Evolutionary conservation across 2,888 invertebrate genomes (phyloP), one percentile per base, ranked within the genome.

Genomic region (Zaprionus obscuricornis): DNA sequence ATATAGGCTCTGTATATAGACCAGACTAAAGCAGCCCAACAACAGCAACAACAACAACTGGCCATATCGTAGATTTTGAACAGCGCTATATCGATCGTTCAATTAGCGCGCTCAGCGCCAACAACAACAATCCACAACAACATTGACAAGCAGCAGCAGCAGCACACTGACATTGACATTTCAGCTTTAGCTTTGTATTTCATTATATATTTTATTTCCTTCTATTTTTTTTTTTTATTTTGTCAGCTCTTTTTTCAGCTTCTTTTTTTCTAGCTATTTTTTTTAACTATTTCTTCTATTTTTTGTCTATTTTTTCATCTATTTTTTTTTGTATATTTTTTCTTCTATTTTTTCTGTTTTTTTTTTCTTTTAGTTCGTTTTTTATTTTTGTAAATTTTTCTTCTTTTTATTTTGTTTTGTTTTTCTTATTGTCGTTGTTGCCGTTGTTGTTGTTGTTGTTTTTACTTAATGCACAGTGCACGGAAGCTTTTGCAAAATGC

Each of bases 111-210:
- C 69, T 56, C 70, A 67, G 56, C 63, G 51, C 57, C 49, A 39
- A 49, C 36, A 46, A 47, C 49, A 42, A 36, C 37, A 57, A 27
- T 56, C 4, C 17, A 57, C 46, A 33, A 24, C 46, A 51, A 22
- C 36, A 31, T 22, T 45, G 45, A 50, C 52, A 56, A 46, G 14
- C 52, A 69, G 24, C 60, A 65, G n/a, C n/a, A n/a, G n/a, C n/a
- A n/a, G n/a, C n/a, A n/a, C n/a, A 65, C 17, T 76, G 79, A 76
- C 82, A 79, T 79, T 79, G 79, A 82, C 79, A 79, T 82, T 82
- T 78, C 56, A 74, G 78, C 73, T 66, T 65, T 34, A 54, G 63
- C 58, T 59, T 71, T 56, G 36, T 49, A 10, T 22, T 52, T 26
- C 40, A 27, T 43, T 57, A 10, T 39, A 31, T n/a, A 27, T 18